Evolutionary conservation across 1,140 invertebrate genomes (phyloP), one percentile per base, ranked within the genome.

Genomic region (Philotrypesis tridentata): DNA sequence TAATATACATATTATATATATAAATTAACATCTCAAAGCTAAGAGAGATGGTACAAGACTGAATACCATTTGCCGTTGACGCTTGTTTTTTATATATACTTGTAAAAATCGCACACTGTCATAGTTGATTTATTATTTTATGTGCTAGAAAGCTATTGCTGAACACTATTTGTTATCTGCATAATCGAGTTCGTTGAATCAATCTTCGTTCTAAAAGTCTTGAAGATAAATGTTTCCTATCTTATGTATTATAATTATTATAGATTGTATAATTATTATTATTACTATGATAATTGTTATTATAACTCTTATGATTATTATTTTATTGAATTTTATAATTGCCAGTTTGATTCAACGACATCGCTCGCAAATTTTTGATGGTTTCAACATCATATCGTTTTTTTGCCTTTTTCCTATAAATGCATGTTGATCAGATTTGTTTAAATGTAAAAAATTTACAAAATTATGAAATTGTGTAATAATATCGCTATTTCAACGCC

Each of bases 31-130:
- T 78, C 74, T 78, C 60, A 73, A 73, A 78, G 14, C 40, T 63
- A 83, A 79, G 76, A 83, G 76, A 73, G 37, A 79, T 83, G 76
- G 82, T 79, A 83, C 82, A 83, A 82, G 75, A 82, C 23, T 67
- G 17, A 65, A 82, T 74, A 82, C 23, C 23, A 74, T 29, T 82
- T 79, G 40, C 27, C 71, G 43, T 60, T 79, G n/a, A 63, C 6
- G 27, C 17, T n/a, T n/a, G n/a, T 65, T 78, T 48, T 1, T 33
- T 67, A 25, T 68, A 9, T 65, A 63, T 70, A 72, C 63, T 63
- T 78, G 67, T 21, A 70, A 82, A 65, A 72, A 61, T 70, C 23
- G 27, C 29, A 76, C 21, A 71, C 67, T 31, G 60, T 40, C 40
- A 37, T 31, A 70, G 23, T 9, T 63, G 7, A 70, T 70, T 60